phyloP scores from a whole-genome alignment of 1,140 invertebrate species.

The Aphidius ervi region DNA sequence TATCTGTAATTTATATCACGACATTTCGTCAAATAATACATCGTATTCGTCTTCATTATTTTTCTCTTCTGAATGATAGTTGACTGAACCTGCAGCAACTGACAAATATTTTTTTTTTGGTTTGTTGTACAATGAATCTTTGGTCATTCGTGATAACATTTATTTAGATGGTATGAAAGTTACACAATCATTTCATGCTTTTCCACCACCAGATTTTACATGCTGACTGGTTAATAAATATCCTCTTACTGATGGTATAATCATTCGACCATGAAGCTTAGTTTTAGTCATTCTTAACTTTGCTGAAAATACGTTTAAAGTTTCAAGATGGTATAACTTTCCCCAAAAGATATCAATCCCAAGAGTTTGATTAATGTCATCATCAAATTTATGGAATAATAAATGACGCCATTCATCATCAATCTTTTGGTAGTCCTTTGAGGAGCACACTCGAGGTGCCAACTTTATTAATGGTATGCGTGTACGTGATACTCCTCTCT shows the following conservation, averaged over 20 bases:
- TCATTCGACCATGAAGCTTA: slow-evolving; percentile 18
- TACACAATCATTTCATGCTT: not conserved
- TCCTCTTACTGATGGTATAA: slow-evolving; percentile 14
- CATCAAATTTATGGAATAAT: not conserved
- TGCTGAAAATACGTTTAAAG: slow-evolving; percentile 19
- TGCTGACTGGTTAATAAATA: slow-evolving; percentile 13
- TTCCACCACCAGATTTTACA: not conserved
- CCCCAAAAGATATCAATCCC: slow-evolving; percentile 4
- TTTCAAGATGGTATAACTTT: not conserved
- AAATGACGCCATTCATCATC: slow-evolving; percentile 10
- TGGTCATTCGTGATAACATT: not conserved
- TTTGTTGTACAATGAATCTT: too few species aligned
- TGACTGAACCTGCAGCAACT: too few species aligned
- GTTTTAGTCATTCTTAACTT: slow-evolving; percentile 24
- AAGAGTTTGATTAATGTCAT: not conserved
- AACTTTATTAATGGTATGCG: not conserved
- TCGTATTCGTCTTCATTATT: too few species aligned
- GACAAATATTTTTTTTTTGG: too few species aligned
- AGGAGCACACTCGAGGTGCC: not conserved
- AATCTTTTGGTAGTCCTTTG: not conserved
- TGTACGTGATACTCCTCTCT: not conserved
- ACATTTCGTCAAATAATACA: too few species aligned
- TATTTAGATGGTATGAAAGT: not conserved
- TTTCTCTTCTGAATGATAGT: too few species aligned
- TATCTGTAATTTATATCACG: too few species aligned